Conservation (phyloP, 2,888 invertebrate genomes). For the Invenusta paracnida region DNA sequence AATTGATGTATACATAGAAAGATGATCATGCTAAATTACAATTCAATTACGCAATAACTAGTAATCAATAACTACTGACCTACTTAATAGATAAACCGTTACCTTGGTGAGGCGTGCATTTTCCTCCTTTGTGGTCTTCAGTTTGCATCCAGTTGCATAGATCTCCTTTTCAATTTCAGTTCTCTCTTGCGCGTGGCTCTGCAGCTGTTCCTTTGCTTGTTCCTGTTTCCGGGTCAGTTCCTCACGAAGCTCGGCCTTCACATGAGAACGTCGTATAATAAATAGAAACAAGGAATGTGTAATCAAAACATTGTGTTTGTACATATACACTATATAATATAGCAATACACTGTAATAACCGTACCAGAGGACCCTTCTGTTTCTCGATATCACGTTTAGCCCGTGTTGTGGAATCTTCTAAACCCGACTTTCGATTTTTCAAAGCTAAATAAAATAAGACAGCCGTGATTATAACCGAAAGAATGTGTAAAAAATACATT, state of each 20-base stretch:
- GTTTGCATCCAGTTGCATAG: conserved; percentile 52
- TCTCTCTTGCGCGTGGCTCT: conserved; percentile 51
- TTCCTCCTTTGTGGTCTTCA: conserved; percentile 53
- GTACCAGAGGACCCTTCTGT: conserved; percentile 49
- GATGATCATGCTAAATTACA: no score
- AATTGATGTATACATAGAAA: no score
- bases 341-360: neutral
- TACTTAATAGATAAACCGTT: no score
- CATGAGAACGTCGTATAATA: no score
- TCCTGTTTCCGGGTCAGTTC: neutral
- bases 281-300: no score
- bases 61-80: no score
- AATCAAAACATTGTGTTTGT: neutral
- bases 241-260: conserved; percentile 1
- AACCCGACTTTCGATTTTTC: conserved; percentile 51
- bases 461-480: no score
- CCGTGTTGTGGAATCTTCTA: conserved; percentile 52
- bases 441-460: no score
- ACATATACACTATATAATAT: neutral
- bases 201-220: conserved; percentile 50
- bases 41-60: no score
- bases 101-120: conserved; percentile 52
- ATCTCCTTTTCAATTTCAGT: conserved; percentile 52
- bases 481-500: no score
- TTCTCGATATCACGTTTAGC: conserved; percentile 50